Evolutionary conservation across 2,888 invertebrate genomes (phyloP).

Genomic region (Polymixis lichenea): DNA sequence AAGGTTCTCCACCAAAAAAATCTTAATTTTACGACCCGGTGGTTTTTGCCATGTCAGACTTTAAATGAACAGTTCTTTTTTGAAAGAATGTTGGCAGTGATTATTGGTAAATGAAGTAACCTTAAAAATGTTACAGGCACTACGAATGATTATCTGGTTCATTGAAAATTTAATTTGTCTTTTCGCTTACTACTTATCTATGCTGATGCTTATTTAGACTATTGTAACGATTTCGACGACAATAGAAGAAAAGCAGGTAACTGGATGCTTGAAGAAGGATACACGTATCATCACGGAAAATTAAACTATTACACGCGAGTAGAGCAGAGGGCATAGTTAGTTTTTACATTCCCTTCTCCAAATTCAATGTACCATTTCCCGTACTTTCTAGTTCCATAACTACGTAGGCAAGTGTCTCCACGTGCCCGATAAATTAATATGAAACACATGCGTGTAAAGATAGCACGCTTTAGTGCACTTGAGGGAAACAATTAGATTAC

Average conservation of each 20-base stretch:
- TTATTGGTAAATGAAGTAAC: background rate
- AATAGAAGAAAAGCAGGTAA: background rate
- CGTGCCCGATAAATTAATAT: constrained; percentile 34
- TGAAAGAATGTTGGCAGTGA: too few species aligned
- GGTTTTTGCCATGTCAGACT: background rate
- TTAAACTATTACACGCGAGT: background rate
- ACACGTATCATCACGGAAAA: constrained; percentile 15
- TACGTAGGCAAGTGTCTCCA: background rate
- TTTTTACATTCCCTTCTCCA: background rate
- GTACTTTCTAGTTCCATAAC: constrained; percentile 25
- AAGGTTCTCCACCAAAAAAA: background rate
- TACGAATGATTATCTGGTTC: too few species aligned
- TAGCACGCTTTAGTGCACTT: constrained; percentile 42
- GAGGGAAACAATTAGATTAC: constrained; percentile 40
- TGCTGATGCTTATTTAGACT: background rate
- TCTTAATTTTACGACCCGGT: background rate
- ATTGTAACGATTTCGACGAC: too few species aligned
- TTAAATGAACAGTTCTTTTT: background rate
- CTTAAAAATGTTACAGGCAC: too few species aligned
- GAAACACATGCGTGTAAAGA: constrained; percentile 42
- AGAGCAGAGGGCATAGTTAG: background rate
- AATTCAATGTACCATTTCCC: constrained; percentile 27
- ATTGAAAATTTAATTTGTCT: background rate
- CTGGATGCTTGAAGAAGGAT: background rate
- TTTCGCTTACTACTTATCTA: background rate